Evolutionary conservation across 2,797 vertebrate species (phyloP), one percentile per base, ranked within the genome.

Genomic region (Anableps anableps): DNA sequence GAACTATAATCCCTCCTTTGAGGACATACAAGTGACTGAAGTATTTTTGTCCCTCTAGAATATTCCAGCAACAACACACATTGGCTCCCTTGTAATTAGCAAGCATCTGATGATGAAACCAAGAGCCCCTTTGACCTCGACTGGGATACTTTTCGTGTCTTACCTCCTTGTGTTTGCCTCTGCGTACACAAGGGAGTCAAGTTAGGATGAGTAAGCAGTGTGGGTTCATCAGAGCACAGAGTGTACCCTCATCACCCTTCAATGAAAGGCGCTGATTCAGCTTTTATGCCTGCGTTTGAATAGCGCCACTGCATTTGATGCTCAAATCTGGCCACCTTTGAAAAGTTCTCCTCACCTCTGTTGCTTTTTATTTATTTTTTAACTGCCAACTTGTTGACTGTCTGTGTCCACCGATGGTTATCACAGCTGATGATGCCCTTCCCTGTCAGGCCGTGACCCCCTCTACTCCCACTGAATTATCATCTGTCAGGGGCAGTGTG

Each of bases 1-100:
- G 91, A 88, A 91, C 89, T 82, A 68, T 93, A 94, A 94, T 93
- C 93, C 90, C 82, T 85, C 91, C 87, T 95, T 93, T 93, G 92
- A 93, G 93, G 88, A 91, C 85, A 84, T 77, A 10, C 74, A 76
- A 89, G 87, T 88, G 91, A 89, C 90, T 89, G 87, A 85, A 83
- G 84, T 82, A 51, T 85, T 80, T 89, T 80, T 86, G 88, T 87
- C 91, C 88, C 91, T 88, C 86, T 89, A 83, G 83, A 91, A 90
- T 90, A 92, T 91, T 93, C 88, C 72, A 21, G 90, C 90, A 94
- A 93, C 94, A 92, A 91, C 86, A 92, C 87, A 88, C 89, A 85
- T 93, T 87, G 88, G 79, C 87, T 88, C 83, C 68, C 73, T 80
- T 86, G 89, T 94, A 94, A 95, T 95, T 94, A 94, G 89, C 31